Evolutionary conservation across 2,113 vertebrate genomes (phyloP).

Genomic region (Lepisosteus osseus): DNA sequence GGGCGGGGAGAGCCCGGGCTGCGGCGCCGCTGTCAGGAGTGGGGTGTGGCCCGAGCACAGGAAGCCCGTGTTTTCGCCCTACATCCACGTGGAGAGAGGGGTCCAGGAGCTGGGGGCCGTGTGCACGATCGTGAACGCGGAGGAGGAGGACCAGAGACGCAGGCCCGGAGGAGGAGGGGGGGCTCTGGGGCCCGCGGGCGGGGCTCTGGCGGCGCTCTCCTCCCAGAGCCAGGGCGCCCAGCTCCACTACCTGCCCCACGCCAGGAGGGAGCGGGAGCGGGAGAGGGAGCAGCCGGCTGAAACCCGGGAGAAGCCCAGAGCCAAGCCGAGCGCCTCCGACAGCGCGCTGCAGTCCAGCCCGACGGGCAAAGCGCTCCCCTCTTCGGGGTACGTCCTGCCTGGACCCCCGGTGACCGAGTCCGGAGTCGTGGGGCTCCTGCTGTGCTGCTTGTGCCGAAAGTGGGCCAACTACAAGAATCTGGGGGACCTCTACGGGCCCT

Average conservation of each 20-base stretch:
- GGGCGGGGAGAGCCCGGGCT: background rate
- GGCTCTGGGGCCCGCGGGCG: too few species aligned
- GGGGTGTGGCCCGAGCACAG: too few species aligned
- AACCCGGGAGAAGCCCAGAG: background rate
- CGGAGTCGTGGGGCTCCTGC: constrained; percentile 81
- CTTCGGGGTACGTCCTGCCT: constrained; percentile 84
- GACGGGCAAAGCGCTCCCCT: constrained; percentile 86
- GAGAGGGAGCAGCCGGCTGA: too few species aligned
- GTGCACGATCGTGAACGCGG: background rate
- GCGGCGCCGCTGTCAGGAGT: too few species aligned
- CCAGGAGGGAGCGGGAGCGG: constrained; percentile 14
- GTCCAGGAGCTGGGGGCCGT: background rate
- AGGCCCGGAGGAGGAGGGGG: too few species aligned
- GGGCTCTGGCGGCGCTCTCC: too few species aligned
- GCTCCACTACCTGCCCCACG: constrained; percentile 49
- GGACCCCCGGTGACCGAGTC: constrained; percentile 89
- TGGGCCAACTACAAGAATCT: constrained; percentile 97
- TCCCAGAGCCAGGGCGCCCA: too few species aligned
- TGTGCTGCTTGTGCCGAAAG: constrained; percentile 96
- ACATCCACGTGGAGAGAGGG: background rate
- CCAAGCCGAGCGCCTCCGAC: background rate
- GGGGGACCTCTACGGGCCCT: constrained; percentile 95
- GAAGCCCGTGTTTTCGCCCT: background rate
- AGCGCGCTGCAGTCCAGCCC: constrained; percentile 47
- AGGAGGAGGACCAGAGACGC: background rate